These are phyloP conservation scores for Atrichornis clamosus DNA, from an alignment of 2,113 vertebrate species.

Conservation along the genomic window DNA sequence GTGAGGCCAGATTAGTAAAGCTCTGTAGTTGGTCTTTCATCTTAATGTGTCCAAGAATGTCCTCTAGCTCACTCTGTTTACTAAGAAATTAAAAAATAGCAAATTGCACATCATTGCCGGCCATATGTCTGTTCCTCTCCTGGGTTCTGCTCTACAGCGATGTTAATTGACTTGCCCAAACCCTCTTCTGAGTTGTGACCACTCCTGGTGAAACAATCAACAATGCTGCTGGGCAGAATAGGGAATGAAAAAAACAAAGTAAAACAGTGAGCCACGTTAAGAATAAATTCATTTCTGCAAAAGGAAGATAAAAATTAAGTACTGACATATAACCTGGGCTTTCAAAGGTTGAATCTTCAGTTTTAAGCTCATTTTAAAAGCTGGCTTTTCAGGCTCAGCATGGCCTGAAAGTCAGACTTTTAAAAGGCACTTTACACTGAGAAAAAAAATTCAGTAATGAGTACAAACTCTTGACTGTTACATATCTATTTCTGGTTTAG, in stretches of 20 bases:
- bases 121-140: conserved; percentile 30
- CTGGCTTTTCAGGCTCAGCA: not conserved
- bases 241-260: conserved; percentile 7
- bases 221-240: conserved; percentile 3
- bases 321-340: not conserved
- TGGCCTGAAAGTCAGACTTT: not conserved
- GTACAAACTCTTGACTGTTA: not conserved
- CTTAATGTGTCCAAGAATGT: conserved; percentile 46
- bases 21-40: conserved; percentile 27
- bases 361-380: not conserved
- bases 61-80: conserved; percentile 30
- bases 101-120: conserved; percentile 4
- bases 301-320: not conserved
- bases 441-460: not conserved
- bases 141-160: conserved; percentile 46
- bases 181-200: conserved; percentile 33
- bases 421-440: not conserved
- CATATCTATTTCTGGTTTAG: not conserved
- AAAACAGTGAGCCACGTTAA: not conserved
- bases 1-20: conserved; percentile 8
- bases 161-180: conserved; percentile 54
- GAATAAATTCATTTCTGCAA: not conserved
- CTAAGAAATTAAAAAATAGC: conserved; percentile 37
- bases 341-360: not conserved
- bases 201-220: conserved; percentile 22